phyloP scores from a whole-genome alignment of 2,113 vertebrate species.

The Excalfactoria chinensis region DNA sequence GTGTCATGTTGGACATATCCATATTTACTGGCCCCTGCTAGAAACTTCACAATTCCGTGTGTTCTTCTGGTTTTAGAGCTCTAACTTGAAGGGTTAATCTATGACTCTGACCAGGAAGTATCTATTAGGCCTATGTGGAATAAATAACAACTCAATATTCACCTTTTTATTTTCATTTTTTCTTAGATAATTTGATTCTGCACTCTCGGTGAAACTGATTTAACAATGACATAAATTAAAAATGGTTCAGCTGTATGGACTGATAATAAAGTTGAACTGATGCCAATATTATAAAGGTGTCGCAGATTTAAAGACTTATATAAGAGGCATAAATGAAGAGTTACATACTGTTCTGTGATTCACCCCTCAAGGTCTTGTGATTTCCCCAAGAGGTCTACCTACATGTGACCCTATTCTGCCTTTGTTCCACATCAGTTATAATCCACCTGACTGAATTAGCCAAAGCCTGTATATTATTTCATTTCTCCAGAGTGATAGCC shows the following conservation, averaged over 20 bases:
- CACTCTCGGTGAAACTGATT: conserved; percentile 4
- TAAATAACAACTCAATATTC: background rate
- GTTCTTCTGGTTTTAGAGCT: background rate
- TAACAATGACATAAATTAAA: background rate
- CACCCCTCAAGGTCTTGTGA: background rate
- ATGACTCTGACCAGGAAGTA: background rate
- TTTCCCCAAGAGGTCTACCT: background rate
- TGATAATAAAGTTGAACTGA: background rate
- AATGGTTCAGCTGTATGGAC: background rate
- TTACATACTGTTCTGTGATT: background rate
- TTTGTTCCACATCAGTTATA: background rate
- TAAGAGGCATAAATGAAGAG: background rate
- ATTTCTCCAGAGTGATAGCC: background rate
- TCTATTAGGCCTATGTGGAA: background rate
- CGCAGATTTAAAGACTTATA: background rate
- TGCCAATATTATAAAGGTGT: background rate
- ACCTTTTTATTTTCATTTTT: background rate
- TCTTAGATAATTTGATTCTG: background rate
- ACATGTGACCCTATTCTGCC: background rate
- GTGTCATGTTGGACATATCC: background rate
- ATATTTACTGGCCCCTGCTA: background rate
- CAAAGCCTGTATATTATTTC: background rate
- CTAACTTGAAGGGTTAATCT: background rate
- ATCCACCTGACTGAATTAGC: background rate
- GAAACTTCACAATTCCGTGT: accelerated